phyloP scores from a whole-genome alignment of 2,113 vertebrate species.

The Azemiops feae region DNA sequence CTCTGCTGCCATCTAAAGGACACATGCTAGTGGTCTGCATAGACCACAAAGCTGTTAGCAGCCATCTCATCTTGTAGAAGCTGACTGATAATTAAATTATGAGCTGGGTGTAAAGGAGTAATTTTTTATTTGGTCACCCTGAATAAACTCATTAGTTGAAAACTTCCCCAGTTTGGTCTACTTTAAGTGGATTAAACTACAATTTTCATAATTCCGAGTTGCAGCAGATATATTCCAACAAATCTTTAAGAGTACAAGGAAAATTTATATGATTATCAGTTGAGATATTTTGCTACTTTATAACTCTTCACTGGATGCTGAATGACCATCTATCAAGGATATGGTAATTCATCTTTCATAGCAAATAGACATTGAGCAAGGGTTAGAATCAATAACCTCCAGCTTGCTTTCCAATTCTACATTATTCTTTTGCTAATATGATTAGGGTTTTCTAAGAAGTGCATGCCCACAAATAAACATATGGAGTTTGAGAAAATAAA shows the following conservation, averaged over 20 bases:
- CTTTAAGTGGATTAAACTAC: not conserved
- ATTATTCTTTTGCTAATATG: not conserved
- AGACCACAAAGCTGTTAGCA: not conserved
- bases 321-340: not conserved
- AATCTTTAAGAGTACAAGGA: not conserved
- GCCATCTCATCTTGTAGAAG: not conserved
- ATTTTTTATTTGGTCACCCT: not conserved
- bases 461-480: not conserved
- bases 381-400: not conserved
- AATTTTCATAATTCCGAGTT: not conserved
- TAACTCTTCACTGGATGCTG: not conserved
- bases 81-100: not conserved
- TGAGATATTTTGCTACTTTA: not conserved
- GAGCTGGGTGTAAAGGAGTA: not conserved
- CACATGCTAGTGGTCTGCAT: not conserved
- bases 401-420: not conserved
- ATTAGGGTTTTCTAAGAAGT: not conserved
- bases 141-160: not conserved
- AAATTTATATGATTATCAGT: not conserved
- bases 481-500: not conserved
- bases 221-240: not conserved
- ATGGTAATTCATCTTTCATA: not conserved
- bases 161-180: not conserved
- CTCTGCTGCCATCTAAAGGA: slow-evolving; percentile 17
- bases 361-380: not conserved